Evolutionary conservation across 2,113 vertebrate genomes (phyloP), one percentile per base, ranked within the genome.

Genomic region (Apaloderma vittatum): DNA sequence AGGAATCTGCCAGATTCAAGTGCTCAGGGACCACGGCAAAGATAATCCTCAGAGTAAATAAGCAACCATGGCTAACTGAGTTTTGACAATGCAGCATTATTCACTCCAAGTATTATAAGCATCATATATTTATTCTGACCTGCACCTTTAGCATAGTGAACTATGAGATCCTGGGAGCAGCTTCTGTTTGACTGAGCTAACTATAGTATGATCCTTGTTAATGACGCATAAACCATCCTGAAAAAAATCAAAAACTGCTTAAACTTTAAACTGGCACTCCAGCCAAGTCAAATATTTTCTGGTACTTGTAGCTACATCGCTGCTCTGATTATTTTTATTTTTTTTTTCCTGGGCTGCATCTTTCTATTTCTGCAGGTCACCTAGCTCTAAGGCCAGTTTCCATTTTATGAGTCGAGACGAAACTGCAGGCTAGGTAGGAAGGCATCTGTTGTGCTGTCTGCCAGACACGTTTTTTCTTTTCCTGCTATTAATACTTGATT

Each of bases 191-290:
- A 95, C 88, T 65, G 79, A 88, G 75, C 95, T 96, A 85, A 86
- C 85, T 52, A 7, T 57, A 77, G 86, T 34, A 12, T 32, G 19
- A 79, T 63, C 86, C 96, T 97, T 97, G 94, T 83, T 98, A 96
- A 93, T 89, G 92, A 88, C 81, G 85, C 73, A 45, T 85, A 81
- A 95, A 97, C 76, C 87, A 55, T 88, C 71, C 85, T 84, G 90
- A 80, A 96, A 70, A 97, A 97, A 97, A 80, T 90, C 92, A 88
- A 96, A 84, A 96, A 94, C 85, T 94, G 94, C 92, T 88, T 94
- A 93, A 94, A 86, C 48, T 81, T 95, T 70, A 45, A 90, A 75
- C 46, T 58, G 94, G 86, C 76, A 36, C 68, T 73, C 46, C 24
- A 78, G 96, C 94, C 75, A 96, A 97, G 92, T 51, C 62, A 96